phyloP scores from a whole-genome alignment of 2,888 invertebrate species.

The Neoaliturus tenellus region DNA sequence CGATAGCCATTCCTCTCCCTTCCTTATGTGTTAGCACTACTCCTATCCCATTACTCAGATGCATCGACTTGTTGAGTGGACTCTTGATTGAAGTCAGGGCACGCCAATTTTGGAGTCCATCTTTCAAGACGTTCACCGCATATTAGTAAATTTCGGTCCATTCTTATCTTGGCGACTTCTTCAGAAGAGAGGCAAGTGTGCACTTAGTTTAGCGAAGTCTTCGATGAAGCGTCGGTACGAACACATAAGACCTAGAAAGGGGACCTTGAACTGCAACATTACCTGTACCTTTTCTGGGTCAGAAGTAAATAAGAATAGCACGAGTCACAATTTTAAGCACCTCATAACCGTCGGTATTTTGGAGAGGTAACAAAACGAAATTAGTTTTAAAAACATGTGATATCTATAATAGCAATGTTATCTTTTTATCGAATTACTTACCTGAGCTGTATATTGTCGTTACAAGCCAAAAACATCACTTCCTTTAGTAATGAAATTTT shows the following conservation, averaged over 20 bases:
- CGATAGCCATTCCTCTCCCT: conserved; percentile 54
- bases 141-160: neutral
- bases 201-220: neutral
- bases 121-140: neutral
- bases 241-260: conserved; percentile 8
- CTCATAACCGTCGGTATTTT: too few relatives aligned
- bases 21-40: conserved; percentile 64
- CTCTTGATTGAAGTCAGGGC: conserved; percentile 59
- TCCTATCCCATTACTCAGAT: neutral
- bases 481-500: too few relatives aligned
- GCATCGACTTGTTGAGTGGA: conserved; percentile 18
- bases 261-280: neutral
- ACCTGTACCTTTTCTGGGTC: neutral
- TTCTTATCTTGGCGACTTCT: neutral
- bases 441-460: too few relatives aligned
- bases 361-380: too few relatives aligned
- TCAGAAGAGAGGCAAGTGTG: neutral
- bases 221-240: conserved; percentile 12
- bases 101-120: conserved; percentile 52
- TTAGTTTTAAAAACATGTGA: too few relatives aligned
- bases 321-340: too few relatives aligned
- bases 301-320: too few relatives aligned
- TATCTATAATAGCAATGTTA: too few relatives aligned
- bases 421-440: too few relatives aligned
- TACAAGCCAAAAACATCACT: too few relatives aligned